A percentile compares a stretch with the other conserved stretches of the same genome.
These are phyloP conservation scores for Drosophila mojavensis DNA, from an alignment of 1,140 invertebrate species.

Conservation along the genomic window DNA sequence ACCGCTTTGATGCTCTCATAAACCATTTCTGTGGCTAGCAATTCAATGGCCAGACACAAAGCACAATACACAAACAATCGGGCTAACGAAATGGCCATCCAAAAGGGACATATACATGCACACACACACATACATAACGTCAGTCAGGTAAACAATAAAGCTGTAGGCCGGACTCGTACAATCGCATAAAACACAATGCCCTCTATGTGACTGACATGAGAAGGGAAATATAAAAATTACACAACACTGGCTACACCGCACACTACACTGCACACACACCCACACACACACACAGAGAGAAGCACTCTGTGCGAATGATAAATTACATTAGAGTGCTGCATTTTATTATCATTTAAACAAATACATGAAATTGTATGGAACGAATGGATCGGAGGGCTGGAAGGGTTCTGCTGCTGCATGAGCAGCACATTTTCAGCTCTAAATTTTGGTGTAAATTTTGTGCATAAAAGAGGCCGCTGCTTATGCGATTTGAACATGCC, in stretches of 20 bases:
- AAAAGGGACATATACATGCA: slow-evolving; percentile 15
- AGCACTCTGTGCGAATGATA: slow-evolving; percentile 49
- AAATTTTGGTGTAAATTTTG: slow-evolving; percentile 65
- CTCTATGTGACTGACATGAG: slow-evolving; percentile 19
- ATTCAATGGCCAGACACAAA: slow-evolving; percentile 41
- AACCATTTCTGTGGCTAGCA: slow-evolving; percentile 31
- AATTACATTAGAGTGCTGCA: slow-evolving; percentile 63
- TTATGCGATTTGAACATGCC: slow-evolving; percentile 61
- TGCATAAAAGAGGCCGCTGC: slow-evolving; percentile 39
- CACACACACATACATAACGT: neutral
- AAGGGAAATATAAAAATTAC: slow-evolving; percentile 60
- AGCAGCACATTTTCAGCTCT: neutral
- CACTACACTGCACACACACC: neutral
- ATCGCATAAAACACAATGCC: slow-evolving; percentile 34
- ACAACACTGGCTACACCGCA: slow-evolving; percentile 24
- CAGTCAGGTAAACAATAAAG: slow-evolving; percentile 43
- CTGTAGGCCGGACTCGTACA: slow-evolving; percentile 6
- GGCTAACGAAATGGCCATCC: slow-evolving; percentile 32
- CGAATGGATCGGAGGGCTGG: neutral
- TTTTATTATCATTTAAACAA: slow-evolving; percentile 75
- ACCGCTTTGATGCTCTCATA: slow-evolving; percentile 36
- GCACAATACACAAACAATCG: slow-evolving; percentile 35
- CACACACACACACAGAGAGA: neutral
- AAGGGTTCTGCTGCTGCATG: neutral
- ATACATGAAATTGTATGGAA: slow-evolving; percentile 34